Conservation (phyloP, 2,113 vertebrate species). For the Pterophyllum scalare region DNA sequence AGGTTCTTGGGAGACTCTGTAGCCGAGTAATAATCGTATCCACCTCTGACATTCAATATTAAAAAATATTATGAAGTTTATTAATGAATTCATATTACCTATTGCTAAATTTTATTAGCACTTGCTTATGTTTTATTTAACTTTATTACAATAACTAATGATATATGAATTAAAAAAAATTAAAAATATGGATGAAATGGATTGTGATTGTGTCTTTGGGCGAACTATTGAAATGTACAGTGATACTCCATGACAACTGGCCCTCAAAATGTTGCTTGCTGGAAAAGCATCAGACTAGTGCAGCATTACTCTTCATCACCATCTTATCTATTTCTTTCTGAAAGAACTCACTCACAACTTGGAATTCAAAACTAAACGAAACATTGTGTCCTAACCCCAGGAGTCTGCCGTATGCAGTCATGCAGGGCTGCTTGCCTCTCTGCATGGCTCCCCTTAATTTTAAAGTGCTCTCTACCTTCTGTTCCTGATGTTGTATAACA, state of each 20-base stretch:
- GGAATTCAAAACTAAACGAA: conserved; percentile 14
- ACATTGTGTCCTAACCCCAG: neutral
- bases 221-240: neutral
- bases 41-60: neutral
- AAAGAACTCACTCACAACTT: neutral
- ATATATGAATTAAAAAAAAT: no score
- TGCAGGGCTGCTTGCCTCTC: neutral
- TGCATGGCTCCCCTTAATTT: neutral
- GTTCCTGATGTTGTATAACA: conserved; percentile 16
- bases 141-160: neutral
- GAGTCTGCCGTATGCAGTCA: neutral
- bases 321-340: conserved; percentile 1
- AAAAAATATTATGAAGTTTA: neutral
- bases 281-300: neutral
- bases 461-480: conserved; percentile 17
- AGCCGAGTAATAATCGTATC: neutral
- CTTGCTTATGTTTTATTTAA: neutral
- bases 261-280: neutral
- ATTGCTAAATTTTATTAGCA: neutral
- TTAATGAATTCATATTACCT: neutral
- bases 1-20: conserved; percentile 12
- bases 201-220: neutral
- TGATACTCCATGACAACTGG: neutral
- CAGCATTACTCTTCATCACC: neutral
- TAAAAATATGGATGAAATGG: neutral